phyloP scores from a whole-genome alignment of 2,888 invertebrate genomes.

The Cheilosia grossa region DNA sequence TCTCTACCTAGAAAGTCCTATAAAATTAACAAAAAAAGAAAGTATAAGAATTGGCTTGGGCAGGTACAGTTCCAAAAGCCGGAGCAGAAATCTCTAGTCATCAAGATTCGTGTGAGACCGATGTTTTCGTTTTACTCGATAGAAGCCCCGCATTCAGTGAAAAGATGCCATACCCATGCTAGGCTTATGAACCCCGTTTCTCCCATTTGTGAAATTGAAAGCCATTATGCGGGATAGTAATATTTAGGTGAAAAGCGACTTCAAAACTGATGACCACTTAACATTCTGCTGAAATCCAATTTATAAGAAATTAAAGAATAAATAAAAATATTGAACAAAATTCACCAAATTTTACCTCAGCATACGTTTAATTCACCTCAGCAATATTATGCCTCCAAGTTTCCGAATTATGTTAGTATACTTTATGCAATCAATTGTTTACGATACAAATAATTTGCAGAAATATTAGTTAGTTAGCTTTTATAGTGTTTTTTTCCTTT shows the following conservation, averaged over 20 bases:
- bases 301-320: no score
- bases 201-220: neutral
- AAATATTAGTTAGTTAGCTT: conserved; percentile 23
- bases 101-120: no score
- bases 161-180: neutral
- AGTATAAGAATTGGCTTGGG: no score
- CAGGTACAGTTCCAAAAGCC: no score
- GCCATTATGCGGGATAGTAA: neutral
- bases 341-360: conserved; percentile 5
- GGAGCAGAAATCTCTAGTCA: no score
- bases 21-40: no score
- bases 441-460: conserved; percentile 6
- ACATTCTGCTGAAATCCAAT: no score
- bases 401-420: conserved; percentile 4
- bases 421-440: neutral
- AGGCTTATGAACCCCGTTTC: neutral
- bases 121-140: no score
- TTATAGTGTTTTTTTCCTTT: neutral
- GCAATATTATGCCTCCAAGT: neutral
- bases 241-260: neutral
- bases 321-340: neutral
- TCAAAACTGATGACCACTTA: no score
- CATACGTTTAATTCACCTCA: conserved; percentile 1
- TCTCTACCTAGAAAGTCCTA: no score
- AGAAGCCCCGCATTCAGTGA: neutral